Base-by-base conservation (phyloP, 2,113 vertebrate genomes). In the Argyrosomus japonicus region DNA sequence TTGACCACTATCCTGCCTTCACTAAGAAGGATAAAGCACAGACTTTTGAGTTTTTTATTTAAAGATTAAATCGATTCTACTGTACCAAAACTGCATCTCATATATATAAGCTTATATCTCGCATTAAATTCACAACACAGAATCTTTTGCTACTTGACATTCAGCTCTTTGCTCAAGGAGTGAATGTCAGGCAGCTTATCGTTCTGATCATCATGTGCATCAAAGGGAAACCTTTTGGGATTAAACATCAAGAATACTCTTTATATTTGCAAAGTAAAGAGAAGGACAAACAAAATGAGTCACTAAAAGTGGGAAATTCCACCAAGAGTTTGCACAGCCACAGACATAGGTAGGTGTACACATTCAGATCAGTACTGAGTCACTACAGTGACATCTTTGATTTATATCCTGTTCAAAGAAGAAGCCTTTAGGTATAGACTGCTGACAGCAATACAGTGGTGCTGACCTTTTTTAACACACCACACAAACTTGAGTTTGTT, bases 91-190 rank as follows among this genome's bases (percentile, higher is more conserved):
- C n/a, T 21, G 1, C 60, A 14, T 56, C 56, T 60, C 47, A 51
- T n/a, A 13, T 75, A 27, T n/a, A 27, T 18, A 45, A 51, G 18
- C 8, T 23, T 63, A 12, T 36, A 45, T 51, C 7, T 47, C 5
- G 29, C 50, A 82, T 88, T 70, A 67, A 23, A 73, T 74, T 76
- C 76, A 69, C 40, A 19, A 45, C 64, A 72, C 72, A 82, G 36
- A 63, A 68, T 71, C 45, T 32, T 75, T 36, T 47, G 27, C 75
- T 83, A 12, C 48, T 90, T 81, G 69, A 78, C 76, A 86, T 89
- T 77, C 80, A 75, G 78, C 57, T 45, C 75, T 74, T 74, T 64
- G 27, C 68, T 79, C 60, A 21, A 12, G 7, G 48, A 47, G n/a
- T 62, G 69, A 82, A 84, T 83, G 74, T 75, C 84, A 81, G 12